Evolutionary conservation across 2,113 vertebrate genomes (phyloP).

Genomic region (Antechinus flavipes): DNA sequence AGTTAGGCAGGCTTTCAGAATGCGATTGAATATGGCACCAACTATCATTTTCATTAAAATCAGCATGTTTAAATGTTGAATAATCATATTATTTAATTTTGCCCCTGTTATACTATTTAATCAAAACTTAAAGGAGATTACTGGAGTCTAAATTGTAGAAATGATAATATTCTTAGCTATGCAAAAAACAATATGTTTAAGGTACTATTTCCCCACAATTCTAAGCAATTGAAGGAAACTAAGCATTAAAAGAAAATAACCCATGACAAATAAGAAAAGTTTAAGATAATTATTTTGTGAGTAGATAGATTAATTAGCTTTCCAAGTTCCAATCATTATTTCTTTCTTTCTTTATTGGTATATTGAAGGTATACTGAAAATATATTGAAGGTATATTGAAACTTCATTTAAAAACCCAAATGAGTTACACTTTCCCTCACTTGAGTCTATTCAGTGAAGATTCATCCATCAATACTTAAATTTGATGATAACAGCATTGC

Average conservation of each 20-base stretch:
- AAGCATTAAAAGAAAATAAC: not conserved
- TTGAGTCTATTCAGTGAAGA: no score
- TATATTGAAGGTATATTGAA: no score
- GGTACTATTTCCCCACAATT: not conserved
- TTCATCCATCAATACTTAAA: no score
- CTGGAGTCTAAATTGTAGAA: not conserved
- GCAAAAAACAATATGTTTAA: not conserved
- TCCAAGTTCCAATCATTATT: no score
- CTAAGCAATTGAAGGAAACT: not conserved
- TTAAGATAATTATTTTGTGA: not conserved
- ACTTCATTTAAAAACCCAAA: no score
- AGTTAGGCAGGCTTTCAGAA: conserved; percentile 13
- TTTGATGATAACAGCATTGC: no score
- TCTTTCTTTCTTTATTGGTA: no score
- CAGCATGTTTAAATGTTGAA: not conserved
- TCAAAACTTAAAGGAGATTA: not conserved
- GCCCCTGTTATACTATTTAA: not conserved
- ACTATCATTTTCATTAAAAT: not conserved
- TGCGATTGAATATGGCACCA: not conserved
- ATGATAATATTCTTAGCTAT: not conserved
- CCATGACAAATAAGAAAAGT: not conserved
- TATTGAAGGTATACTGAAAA: no score
- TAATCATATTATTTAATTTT: not conserved
- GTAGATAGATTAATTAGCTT: no score
- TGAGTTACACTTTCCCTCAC: no score